Evolutionary conservation across 2,888 invertebrate species (phyloP), one percentile per base, ranked within the genome.

Genomic region (Spicauda simplicius): DNA sequence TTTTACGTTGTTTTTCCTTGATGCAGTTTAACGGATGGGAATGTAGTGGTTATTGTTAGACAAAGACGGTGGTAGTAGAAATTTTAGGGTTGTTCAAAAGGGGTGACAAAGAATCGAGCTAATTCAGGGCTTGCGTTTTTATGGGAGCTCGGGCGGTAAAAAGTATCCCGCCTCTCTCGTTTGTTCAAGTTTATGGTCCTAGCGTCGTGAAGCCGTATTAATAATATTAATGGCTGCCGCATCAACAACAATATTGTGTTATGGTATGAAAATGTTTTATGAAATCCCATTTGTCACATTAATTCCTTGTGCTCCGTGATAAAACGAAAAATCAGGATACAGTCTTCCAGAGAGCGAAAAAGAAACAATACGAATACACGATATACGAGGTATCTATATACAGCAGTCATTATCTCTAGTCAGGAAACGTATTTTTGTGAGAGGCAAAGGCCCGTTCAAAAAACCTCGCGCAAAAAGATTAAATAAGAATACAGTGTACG

Each of bases 31-130:
- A 90, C 89, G 91, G 92, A 91, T 90, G 89, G 87, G 90, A 92
- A 92, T 91, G 91, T 91, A 90, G 91, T 91, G 90, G 91, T 91
- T 91, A 91, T 91, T 91, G 92, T 91, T 91, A 93, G 93, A 93
- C 89, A 93, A 93, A 93, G 93, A 92, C 87, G 87, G 91, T 91
- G 84, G 89, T 87, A 89, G 90, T 88, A 89, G 87, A 90, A 88
- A 83, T 85, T 90, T 91, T 90, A 90, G 91, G 93, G 92, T 91
- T 88, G 91, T 85, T 91, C 85, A 84, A 87, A 91, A 91, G 93
- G 93, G 93, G 93, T 92, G 92, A 92, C 91, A 91, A 91, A 88
- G 91, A 91, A 91, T 91, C 90, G 90, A 87, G 91, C 92, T 93
- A 93, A 92, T 93, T 92, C 90, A 91, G 91, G 89, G 90, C 90